Evolutionary conservation across 1,140 invertebrate species (phyloP).

Genomic region (Bombus sibiricus): DNA sequence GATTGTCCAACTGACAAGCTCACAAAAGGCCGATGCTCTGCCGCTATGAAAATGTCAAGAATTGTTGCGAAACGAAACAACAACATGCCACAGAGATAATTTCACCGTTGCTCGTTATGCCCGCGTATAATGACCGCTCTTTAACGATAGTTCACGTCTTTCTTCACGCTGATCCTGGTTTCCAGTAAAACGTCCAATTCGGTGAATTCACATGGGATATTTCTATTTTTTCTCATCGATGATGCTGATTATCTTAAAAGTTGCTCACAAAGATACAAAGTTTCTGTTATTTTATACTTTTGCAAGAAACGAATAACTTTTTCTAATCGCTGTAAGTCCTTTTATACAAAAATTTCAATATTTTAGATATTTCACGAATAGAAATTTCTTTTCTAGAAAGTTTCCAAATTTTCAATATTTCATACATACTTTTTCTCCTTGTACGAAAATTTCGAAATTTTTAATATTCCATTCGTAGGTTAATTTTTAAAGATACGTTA

Average conservation of each 20-base stretch:
- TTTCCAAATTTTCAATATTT: background rate
- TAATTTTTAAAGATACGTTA: too few species aligned
- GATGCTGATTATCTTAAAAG: background rate
- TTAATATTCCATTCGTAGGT: too few species aligned
- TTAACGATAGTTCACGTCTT: constrained; percentile 7
- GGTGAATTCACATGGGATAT: background rate
- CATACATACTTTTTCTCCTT: too few species aligned
- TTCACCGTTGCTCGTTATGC: constrained; percentile 22
- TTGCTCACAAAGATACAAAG: background rate
- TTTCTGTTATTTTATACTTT: background rate
- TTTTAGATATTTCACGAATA: background rate
- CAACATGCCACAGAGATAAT: constrained; percentile 47
- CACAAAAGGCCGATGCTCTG: constrained; percentile 71
- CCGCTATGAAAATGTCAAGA: constrained; percentile 76
- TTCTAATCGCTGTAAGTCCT: background rate
- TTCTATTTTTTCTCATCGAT: background rate
- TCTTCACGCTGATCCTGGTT: background rate
- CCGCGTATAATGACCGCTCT: background rate
- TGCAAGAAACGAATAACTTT: too few species aligned
- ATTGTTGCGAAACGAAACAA: constrained; percentile 71
- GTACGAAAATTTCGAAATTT: too few species aligned
- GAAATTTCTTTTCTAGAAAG: background rate
- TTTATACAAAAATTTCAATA: background rate
- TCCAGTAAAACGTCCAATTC: background rate
- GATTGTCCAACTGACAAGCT: constrained; percentile 61